These are phyloP conservation scores for Eupeodes corollae DNA, from an alignment of 1,140 invertebrate species.

Conservation along the genomic window DNA sequence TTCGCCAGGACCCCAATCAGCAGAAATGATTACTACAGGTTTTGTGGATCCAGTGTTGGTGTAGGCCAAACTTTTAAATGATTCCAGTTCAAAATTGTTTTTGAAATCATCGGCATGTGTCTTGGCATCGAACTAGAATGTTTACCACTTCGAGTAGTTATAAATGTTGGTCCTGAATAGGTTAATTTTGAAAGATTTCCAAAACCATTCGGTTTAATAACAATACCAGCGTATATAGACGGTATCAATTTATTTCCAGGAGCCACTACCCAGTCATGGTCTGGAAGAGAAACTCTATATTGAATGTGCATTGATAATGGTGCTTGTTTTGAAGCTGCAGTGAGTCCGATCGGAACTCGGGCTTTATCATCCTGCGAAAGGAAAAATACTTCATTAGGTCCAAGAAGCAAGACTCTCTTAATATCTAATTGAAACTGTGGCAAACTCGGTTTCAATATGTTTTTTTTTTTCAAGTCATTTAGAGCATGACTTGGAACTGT, in stretches of 20 bases:
- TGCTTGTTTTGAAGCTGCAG: too few species aligned
- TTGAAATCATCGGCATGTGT: conserved; percentile 33
- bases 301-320: conserved; percentile 37
- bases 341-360: conserved; percentile 35
- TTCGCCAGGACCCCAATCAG: conserved; percentile 38
- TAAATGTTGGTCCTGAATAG: conserved; percentile 37
- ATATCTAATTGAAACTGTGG: too few species aligned
- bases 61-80: conserved; percentile 18
- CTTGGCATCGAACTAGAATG: conserved; percentile 24
- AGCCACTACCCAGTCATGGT: conserved; percentile 38
- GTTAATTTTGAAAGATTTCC: conserved; percentile 22
- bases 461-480: too few species aligned
- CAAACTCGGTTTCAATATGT: too few species aligned
- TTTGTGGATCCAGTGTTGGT: conserved; percentile 24
- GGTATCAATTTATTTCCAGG: conserved; percentile 32
- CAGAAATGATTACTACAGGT: conserved; percentile 33
- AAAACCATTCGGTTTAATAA: too few species aligned
- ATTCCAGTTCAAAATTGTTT: conserved; percentile 14
- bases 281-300: conserved; percentile 32
- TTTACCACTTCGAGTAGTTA: conserved; percentile 34
- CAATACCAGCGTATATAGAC: conserved; percentile 26
- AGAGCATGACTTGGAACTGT: too few species aligned
- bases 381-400: conserved; percentile 18
- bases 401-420: conserved; percentile 20
- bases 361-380: conserved; percentile 37